Percentiles rank a stretch among this genome's conserved stretches.
These are phyloP conservation scores for Anarsia innoxiella DNA, from an alignment of 2,888 invertebrate genomes.

Conservation along the genomic window DNA sequence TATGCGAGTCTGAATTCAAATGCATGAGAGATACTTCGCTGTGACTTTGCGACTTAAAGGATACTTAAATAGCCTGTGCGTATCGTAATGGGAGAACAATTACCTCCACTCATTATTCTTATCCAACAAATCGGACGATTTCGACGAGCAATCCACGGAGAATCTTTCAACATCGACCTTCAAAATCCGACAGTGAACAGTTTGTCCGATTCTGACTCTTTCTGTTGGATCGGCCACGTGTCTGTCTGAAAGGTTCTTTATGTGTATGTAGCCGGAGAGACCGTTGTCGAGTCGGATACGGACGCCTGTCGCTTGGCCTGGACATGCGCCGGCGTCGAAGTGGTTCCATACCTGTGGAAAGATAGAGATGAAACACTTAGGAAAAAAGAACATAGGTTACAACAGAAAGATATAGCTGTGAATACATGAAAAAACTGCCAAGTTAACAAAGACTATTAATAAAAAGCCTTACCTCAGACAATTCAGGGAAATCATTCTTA, in stretches of 20 bases:
- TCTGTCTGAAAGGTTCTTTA: constrained; percentile 94
- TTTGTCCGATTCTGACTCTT: constrained; percentile 88
- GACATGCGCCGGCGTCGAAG: constrained; percentile 96
- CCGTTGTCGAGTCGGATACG: constrained; percentile 93
- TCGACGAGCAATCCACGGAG: constrained; percentile 93
- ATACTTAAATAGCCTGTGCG: too few relatives aligned
- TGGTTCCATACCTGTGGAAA: constrained; percentile 98
- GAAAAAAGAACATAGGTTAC: too few relatives aligned
- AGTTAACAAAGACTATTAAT: too few relatives aligned
- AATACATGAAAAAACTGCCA: too few relatives aligned
- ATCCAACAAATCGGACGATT: constrained; percentile 93
- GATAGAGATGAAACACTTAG: too few relatives aligned
- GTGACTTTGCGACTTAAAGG: too few relatives aligned
- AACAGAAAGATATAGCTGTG: too few relatives aligned
- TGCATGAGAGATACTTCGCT: too few relatives aligned
- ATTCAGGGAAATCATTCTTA: constrained; percentile 95
- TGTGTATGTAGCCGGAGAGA: constrained; percentile 93
- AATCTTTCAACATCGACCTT: constrained; percentile 97
- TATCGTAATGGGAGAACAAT: too few relatives aligned
- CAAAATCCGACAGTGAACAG: constrained; percentile 91
- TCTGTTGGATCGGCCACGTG: constrained; percentile 95
- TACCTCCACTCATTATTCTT: constrained; percentile 92
- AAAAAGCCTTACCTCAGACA: constrained; percentile 81
- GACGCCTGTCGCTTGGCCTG: constrained; percentile 96
- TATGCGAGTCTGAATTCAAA: too few relatives aligned